Conservation (phyloP, 2,113 vertebrate genomes). For the Tricholaema leucomelas region DNA sequence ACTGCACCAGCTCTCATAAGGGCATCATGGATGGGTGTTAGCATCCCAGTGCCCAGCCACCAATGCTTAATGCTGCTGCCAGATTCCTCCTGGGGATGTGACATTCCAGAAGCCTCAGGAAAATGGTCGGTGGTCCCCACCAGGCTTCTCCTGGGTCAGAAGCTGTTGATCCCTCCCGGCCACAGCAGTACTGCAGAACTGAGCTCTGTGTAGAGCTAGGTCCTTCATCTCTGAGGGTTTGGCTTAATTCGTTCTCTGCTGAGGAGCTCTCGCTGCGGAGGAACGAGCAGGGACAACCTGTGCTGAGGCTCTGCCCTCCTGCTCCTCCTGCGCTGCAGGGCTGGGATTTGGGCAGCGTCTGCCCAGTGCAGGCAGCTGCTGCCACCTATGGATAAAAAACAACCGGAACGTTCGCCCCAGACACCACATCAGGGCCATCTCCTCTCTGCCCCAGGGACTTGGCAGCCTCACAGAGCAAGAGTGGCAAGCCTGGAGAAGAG, state of each 20-base stretch:
- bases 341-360: not conserved
- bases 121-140: not conserved
- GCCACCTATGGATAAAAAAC: conserved; percentile 44
- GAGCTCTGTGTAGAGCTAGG: not conserved
- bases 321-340: not conserved
- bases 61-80: not conserved
- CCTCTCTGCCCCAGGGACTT: not conserved
- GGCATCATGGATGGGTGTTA: not conserved
- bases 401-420: not conserved
- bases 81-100: not conserved
- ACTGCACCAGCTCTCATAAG: accelerated
- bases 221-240: not conserved
- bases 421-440: accelerated
- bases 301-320: not conserved
- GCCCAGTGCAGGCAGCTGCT: conserved; percentile 11
- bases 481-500: not conserved
- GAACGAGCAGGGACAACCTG: not conserved
- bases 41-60: not conserved
- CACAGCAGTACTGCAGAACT: accelerated
- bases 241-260: not conserved
- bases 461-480: not conserved
- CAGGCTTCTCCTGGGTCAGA: not conserved
- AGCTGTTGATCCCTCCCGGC: not conserved
- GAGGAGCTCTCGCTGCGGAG: not conserved
- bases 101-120: not conserved